Conservation (phyloP, 2,113 vertebrate species). For the Brienomyrus longianalis region DNA sequence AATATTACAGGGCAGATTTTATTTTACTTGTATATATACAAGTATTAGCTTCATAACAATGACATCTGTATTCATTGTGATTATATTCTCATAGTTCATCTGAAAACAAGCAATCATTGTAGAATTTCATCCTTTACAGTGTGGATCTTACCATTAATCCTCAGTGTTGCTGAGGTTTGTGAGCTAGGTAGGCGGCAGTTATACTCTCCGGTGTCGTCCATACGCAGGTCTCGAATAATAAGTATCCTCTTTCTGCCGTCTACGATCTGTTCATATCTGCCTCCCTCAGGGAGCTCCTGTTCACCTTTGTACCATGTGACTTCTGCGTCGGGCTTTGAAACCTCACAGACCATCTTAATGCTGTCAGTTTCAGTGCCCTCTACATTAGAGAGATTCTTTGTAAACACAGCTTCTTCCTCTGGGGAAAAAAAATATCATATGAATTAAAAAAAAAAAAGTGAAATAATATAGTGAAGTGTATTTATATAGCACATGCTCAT, state of each 20-base stretch:
- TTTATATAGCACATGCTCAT: not conserved
- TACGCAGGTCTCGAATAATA: constrained; percentile 75
- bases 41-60: not conserved
- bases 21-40: not conserved
- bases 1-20: not conserved
- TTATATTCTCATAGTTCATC: not conserved
- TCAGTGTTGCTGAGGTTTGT: constrained; percentile 76
- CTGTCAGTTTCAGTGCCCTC: constrained; percentile 89
- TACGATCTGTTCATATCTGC: not conserved
- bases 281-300: no score
- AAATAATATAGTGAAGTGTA: not conserved
- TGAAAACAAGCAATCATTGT: not conserved
- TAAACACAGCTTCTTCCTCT: constrained; percentile 93
- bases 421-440: constrained; percentile 27
- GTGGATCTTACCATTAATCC: constrained; percentile 73
- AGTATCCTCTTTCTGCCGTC: constrained; percentile 75
- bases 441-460: not conserved
- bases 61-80: not conserved
- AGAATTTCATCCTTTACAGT: not conserved
- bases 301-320: constrained; percentile 15
- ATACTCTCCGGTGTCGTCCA: constrained; percentile 77
- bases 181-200: constrained; percentile 79
- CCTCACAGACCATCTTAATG: constrained; percentile 81
- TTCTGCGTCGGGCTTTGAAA: constrained; percentile 83
- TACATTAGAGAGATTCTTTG: constrained; percentile 87